Evolutionary conservation across 2,888 invertebrate genomes (phyloP), one percentile per base, ranked within the genome.

Genomic region (Anodontia alba): DNA sequence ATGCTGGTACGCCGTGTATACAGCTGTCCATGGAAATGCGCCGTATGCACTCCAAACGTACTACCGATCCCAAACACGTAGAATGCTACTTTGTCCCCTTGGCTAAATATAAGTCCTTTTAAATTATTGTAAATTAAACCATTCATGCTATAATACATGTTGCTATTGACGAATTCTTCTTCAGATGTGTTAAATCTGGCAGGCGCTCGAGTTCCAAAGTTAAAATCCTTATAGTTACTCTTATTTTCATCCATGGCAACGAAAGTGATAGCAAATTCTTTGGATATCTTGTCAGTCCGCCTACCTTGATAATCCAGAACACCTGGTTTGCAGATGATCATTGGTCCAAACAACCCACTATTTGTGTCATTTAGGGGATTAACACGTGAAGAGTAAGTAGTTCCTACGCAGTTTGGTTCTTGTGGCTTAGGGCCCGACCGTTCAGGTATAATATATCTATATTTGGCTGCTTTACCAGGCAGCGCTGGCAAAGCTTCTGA

Each of bases 191-290:
- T 49, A 17, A 20, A 23, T 54, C 80, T 71, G 1, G 49, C 43
- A 0, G 88, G 88, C 8, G 90, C 87, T 38, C 82, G 83, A 5
- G 72, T 80, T 33, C 72, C 66, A 17, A 90, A 86, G 78, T 92
- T 92, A 51, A 90, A 87, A 10, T 83, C 73, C 20, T 89, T 73
- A 66, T 91, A 92, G 78, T 87, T 87, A 62, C 91, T 91, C 20
- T 78, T 69, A 69, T 88, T 90, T 83, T 92, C 92, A 66, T 92
- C 87, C 54, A 90, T 85, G 10, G 91, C 86, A 23, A 83, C 70
- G 74, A 90, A 91, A 0, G 90, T 73, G 12, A 90, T 73, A n/a
- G 88, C 87, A 73, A 91, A 90, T 73, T 92, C 92, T 43, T 69
- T 73, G 5, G 73, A 66, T 5, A 76, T 68, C 36, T 38, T 38